Evolutionary conservation across 2,797 vertebrate genomes (phyloP).

Genomic region (Nasua narica): DNA sequence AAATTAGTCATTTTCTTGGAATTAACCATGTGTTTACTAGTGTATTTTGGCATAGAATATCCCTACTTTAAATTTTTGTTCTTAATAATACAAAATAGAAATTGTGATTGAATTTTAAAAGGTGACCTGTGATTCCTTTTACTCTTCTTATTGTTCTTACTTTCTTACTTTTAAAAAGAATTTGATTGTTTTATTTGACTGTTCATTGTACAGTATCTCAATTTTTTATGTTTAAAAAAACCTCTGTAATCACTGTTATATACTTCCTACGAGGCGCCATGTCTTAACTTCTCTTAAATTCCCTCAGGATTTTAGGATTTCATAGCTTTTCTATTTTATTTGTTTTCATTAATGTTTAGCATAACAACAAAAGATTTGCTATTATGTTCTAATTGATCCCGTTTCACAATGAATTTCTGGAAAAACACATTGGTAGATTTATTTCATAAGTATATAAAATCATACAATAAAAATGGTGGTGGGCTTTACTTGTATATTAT

Average conservation of each 20-base stretch:
- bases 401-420: conserved; percentile 74
- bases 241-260: neutral
- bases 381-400: conserved; percentile 29
- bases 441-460: conserved; percentile 71
- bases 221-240: neutral
- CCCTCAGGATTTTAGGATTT: conserved; percentile 48
- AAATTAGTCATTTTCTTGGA: neutral
- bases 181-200: neutral
- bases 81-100: neutral
- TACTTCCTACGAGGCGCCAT: neutral
- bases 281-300: conserved; percentile 43
- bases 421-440: conserved; percentile 66
- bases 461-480: conserved; percentile 77
- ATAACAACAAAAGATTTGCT: neutral
- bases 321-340: neutral
- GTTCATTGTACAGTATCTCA: neutral
- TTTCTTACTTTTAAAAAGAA: conserved; percentile 10
- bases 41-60: neutral
- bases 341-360: neutral
- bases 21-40: neutral
- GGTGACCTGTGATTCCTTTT: neutral
- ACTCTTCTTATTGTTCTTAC: neutral
- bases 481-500: conserved; percentile 69
- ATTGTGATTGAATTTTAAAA: neutral
- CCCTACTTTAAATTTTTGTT: neutral